Conservation (phyloP, 92 coral and sea anemone genomes). For the Anthopleura xanthogrammica region DNA sequence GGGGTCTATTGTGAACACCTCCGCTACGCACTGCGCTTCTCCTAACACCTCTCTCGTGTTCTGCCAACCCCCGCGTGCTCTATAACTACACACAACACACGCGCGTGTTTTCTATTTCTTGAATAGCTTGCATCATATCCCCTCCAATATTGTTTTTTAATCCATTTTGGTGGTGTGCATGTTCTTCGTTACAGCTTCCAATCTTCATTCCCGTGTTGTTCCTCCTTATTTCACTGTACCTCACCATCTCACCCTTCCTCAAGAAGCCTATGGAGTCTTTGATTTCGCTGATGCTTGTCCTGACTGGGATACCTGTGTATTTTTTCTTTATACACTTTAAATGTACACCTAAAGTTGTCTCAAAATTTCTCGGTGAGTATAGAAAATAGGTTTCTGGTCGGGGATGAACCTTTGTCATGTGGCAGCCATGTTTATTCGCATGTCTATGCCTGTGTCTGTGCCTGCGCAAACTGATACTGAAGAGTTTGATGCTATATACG, state of each 20-base stretch:
- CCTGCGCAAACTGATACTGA: no score
- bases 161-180: not conserved
- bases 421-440: not conserved
- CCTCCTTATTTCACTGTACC: conserved; percentile 49
- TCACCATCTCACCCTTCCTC: conserved; percentile 53
- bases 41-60: no score
- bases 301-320: conserved; percentile 57
- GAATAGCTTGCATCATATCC: no score
- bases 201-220: conserved; percentile 51
- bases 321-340: conserved; percentile 37
- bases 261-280: conserved; percentile 52
- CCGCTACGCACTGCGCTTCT: no score
- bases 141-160: not conserved
- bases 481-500: no score
- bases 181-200: conserved; percentile 35
- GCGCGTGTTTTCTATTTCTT: no score
- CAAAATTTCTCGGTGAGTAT: conserved; percentile 30
- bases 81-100: no score
- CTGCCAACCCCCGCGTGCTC: no score
- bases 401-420: not conserved
- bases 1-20: no score
- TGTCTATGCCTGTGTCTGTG: no score
- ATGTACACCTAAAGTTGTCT: conserved; percentile 33
- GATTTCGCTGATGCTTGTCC: conserved; percentile 32
- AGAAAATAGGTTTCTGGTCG: not conserved